Evolutionary conservation across 2,113 vertebrate genomes (phyloP), one percentile per base, ranked within the genome.

Genomic region (Ancistrus triradiatus): DNA sequence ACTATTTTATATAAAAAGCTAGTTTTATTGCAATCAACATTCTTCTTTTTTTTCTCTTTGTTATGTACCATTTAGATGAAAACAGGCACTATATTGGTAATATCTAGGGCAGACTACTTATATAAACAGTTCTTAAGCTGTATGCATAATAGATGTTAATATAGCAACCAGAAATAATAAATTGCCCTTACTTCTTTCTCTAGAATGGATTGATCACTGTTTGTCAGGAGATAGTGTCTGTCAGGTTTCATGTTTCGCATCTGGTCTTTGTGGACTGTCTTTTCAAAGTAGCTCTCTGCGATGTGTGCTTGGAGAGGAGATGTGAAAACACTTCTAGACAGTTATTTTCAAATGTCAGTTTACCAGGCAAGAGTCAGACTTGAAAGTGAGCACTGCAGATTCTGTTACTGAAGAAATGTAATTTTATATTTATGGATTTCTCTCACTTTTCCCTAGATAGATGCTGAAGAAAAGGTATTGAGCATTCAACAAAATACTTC

Each of bases 21-120:
- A n/a, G n/a, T n/a, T n/a, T n/a, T n/a, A n/a, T n/a, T n/a, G n/a
- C n/a, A n/a, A n/a, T n/a, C n/a, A n/a, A n/a, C n/a, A n/a, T n/a
- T n/a, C n/a, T n/a, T n/a, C n/a, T n/a, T n/a, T n/a, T n/a, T n/a
- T n/a, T n/a, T n/a, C n/a, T n/a, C n/a, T n/a, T n/a, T n/a, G n/a
- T n/a, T n/a, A n/a, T n/a, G n/a, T n/a, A n/a, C n/a, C 70, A 78
- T 77, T 81, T 77, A 70, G 65, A 65, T 69, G 69, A 66, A 76
- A 76, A 70, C 74, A 49, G 67, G 17, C 21, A 80, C 72, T 59
- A 66, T 73, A 68, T 63, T 59, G 68, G 67, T 74, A 76, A 69
- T 76, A 81, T 83, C 74, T 72, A 7, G 7, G 7, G 27, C 27
- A 31, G 66, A 44, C 6, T 31, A 33, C 10, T 35, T 35, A 18